Evolutionary conservation across 2,888 invertebrate genomes (phyloP).

Genomic region (Eutolmus rufibarbis): DNA sequence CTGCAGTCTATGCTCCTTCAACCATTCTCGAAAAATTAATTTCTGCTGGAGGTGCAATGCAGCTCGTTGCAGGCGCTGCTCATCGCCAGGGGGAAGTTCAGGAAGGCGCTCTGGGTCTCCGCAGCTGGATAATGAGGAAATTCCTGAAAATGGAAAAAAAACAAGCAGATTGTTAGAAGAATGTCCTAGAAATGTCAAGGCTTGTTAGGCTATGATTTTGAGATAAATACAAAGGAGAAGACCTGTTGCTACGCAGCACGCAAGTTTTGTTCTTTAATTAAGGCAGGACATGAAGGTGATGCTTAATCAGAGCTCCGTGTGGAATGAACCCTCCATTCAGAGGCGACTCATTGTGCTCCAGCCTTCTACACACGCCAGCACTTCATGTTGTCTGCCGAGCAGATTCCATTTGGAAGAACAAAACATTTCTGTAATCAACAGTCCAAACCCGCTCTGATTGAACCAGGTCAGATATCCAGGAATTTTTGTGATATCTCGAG

Average conservation of each 20-base stretch:
- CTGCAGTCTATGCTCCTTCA: constrained; percentile 76
- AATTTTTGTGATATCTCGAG: neutral
- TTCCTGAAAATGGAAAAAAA: constrained; percentile 67
- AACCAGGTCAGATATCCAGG: neutral
- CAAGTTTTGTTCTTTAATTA: neutral
- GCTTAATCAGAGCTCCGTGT: neutral
- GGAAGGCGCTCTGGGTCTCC: constrained; percentile 78
- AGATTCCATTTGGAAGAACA: neutral
- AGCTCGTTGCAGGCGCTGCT: constrained; percentile 81
- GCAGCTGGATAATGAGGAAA: constrained; percentile 83
- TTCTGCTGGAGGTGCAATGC: constrained; percentile 83
- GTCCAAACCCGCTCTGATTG: neutral
- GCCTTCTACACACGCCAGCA: neutral
- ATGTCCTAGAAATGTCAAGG: neutral
- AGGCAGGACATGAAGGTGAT: neutral
- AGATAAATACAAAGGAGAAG: neutral
- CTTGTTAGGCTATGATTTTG: neutral
- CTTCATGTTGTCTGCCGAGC: neutral
- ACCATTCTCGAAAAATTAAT: constrained; percentile 85
- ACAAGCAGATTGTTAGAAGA: neutral
- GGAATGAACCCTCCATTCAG: neutral
- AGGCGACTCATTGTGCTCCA: neutral
- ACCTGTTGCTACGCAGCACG: neutral
- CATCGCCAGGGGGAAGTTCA: constrained; percentile 83
- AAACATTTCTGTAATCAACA: neutral